phyloP scores from a whole-genome alignment of 2,113 vertebrate species.

The Aspiorhynchus laticeps region DNA sequence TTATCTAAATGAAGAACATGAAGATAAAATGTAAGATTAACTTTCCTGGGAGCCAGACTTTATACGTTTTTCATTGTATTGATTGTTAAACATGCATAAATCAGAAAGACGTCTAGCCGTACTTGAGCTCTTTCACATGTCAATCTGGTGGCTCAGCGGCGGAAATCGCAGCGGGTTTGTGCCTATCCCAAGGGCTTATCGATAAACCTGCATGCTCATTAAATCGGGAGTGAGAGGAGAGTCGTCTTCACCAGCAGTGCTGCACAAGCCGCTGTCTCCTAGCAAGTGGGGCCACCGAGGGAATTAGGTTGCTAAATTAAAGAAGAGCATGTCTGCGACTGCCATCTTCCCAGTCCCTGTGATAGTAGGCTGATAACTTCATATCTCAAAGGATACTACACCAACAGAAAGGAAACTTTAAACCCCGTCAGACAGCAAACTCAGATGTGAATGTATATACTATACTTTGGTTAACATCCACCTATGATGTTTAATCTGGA shows the following conservation, averaged over 20 bases:
- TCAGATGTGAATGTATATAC: neutral
- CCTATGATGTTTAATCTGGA: neutral
- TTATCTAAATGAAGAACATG: neutral
- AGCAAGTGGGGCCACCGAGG: constrained; percentile 28
- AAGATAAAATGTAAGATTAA: neutral
- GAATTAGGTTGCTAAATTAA: constrained; percentile 50
- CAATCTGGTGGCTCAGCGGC: constrained; percentile 5
- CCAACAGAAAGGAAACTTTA: constrained; percentile 27
- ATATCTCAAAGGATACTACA: constrained; percentile 42
- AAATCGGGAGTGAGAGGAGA: constrained; percentile 47
- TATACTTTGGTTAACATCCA: neutral
- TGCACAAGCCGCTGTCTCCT: neutral
- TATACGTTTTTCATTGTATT: neutral
- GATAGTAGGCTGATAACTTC: constrained; percentile 52
- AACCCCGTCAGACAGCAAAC: constrained; percentile 23
- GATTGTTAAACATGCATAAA: constrained; percentile 14
- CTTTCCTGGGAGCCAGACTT: neutral
- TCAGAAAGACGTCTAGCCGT: constrained; percentile 8
- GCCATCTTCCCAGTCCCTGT: constrained; percentile 24
- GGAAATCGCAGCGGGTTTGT: constrained; percentile 38
- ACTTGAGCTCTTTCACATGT: constrained; percentile 30
- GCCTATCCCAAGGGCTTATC: constrained; percentile 52
- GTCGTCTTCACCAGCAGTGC: constrained; percentile 9
- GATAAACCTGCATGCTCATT: constrained; percentile 57
- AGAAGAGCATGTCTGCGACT: constrained; percentile 40